Base-by-base conservation (phyloP, 2,888 invertebrate genomes). In the Xestia ashworthii region DNA sequence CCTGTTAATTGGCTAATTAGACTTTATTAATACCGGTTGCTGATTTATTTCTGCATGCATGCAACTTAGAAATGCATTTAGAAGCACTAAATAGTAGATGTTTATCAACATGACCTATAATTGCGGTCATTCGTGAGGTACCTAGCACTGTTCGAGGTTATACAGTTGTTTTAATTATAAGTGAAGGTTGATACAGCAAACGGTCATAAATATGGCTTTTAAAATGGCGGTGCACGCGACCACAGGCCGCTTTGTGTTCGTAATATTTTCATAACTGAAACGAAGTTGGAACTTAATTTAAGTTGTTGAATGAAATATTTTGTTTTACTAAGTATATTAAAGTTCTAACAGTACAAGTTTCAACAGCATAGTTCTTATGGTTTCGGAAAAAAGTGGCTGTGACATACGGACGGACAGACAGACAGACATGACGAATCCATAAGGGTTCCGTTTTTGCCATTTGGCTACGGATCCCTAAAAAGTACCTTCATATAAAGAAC, bases 201-300 rank as follows among this genome's bases (percentile, higher is more conserved):
- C 70, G 55, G 60, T 73, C 38, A n/a, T 75, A 83, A 75, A 81
- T 70, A 81, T 41, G 55, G 65, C 58, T 78, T 78, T 73, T 32
- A 78, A 78, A 83, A 78, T 73, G 50, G 60, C 48, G 69, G 38
- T 67, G 32, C 83, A 84, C 78, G 83, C 83, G 65, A 84, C 72
- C 62, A 9, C 16, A 41, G 3, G 22, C 6, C n/a, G 44, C 16
- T 65, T 60, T 73, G 64, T 77, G 41, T 73, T 71, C 44, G 69
- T 46, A 71, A 76, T 80, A 67, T 53, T 76, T 78, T 74, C 50
- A 53, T 66, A 48, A 32, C 66, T 65, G 44, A 50, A 50, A 16
- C 22, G 38, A 16, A 68, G 44, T 71, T 41, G 22, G 14, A 78
- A 78, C 19, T 50, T 78, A 5, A 65, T 74, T 82, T 44, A 53